Conservation (phyloP, 2,888 invertebrate species). For the Imbricaverruca yamaguchii region DNA sequence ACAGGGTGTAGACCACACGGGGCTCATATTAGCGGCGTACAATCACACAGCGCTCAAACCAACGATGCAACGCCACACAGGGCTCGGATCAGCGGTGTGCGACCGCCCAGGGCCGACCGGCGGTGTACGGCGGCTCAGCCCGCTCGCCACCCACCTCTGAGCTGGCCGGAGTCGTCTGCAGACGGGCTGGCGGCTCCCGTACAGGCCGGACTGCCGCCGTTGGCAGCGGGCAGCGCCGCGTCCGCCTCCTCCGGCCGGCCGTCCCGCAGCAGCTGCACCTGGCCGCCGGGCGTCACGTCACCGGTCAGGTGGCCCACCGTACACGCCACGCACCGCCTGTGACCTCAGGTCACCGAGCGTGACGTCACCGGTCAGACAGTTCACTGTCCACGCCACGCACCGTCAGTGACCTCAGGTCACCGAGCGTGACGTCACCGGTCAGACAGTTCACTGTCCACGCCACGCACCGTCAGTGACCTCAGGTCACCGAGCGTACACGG, state of each 20-base stretch:
- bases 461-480: no score
- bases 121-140: neutral
- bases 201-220: neutral
- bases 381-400: no score
- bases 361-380: no score
- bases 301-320: no score
- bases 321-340: no score
- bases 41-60: neutral
- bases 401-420: no score
- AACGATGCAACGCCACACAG: neutral
- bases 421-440: no score
- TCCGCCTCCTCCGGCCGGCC: constrained; percentile 48
- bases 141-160: neutral
- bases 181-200: no score
- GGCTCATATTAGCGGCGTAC: neutral
- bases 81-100: neutral
- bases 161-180: neutral
- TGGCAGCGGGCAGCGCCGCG: constrained; percentile 2
- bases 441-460: no score
- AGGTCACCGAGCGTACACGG: no score
- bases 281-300: constrained; percentile 39
- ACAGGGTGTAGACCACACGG: no score
- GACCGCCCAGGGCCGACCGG: neutral
- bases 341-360: no score
- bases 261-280: constrained; percentile 46